Conservation (phyloP, 1,140 invertebrate species). For the Aphaenogaster floridana region DNA sequence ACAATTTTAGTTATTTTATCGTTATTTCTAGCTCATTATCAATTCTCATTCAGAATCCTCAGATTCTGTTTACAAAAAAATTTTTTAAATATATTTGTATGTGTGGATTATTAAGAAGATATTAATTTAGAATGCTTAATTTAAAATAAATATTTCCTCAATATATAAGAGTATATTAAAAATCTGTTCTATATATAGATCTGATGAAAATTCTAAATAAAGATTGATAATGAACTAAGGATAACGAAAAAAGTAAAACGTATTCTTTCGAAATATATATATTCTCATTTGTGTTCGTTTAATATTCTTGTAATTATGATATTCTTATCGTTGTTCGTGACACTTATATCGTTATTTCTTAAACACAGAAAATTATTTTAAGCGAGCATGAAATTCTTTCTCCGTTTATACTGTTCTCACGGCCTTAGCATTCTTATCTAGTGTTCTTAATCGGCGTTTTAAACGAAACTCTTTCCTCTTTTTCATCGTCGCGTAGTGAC, state of each 20-base stretch:
- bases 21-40: not conserved
- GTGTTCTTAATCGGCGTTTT: conserved; percentile 46
- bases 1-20: not conserved
- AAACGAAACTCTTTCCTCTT: conserved; percentile 54
- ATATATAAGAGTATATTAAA: not conserved
- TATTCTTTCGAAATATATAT: not conserved
- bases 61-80: not conserved
- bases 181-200: not conserved
- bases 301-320: conserved; percentile 11
- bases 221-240: not conserved
- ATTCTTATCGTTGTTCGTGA: conserved; percentile 15
- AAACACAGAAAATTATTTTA: conserved; percentile 6
- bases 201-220: not conserved
- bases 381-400: not conserved
- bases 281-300: not conserved
- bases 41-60: not conserved
- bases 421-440: conserved; percentile 48
- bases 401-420: conserved; percentile 44
- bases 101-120: not conserved
- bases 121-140: not conserved
- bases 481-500: conserved; percentile 50
- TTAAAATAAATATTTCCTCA: not conserved
- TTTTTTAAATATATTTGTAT: not conserved
- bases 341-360: not conserved
- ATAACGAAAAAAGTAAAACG: not conserved